phyloP scores from a whole-genome alignment of 2,113 vertebrate genomes.

The Serilophus lunatus region DNA sequence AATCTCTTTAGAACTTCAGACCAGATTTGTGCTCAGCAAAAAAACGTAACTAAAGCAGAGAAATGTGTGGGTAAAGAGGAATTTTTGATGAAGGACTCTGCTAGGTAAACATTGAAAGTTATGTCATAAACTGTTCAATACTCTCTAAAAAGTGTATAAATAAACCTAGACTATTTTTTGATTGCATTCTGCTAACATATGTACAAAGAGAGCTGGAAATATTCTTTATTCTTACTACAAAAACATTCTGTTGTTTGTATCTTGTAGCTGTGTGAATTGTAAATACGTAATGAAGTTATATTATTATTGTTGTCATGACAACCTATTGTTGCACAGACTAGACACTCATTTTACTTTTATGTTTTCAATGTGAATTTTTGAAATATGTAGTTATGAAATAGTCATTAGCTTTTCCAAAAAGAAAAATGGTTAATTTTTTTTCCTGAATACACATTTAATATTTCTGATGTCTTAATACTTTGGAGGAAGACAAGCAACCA shows the following conservation, averaged over 20 bases:
- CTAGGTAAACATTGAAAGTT: neutral
- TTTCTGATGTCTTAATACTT: neutral
- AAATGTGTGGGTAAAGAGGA: neutral
- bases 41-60: neutral
- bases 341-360: neutral
- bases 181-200: neutral
- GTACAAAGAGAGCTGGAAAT: neutral
- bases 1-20: neutral
- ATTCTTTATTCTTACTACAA: neutral
- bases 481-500: neutral
- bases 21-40: neutral
- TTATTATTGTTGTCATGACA: neutral
- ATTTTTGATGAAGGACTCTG: neutral
- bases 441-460: neutral
- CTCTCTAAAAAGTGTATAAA: neutral
- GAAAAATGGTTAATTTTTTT: neutral
- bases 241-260: neutral
- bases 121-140: neutral
- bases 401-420: neutral
- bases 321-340: neutral
- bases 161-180: neutral
- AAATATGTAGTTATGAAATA: neutral
- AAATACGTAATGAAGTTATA: neutral
- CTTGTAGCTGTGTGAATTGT: neutral
- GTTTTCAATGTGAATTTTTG: neutral